A percentile compares a stretch with the other conserved stretches of the same genome.
These are phyloP conservation scores for Ceratotherium simum DNA, from an alignment of 2,113 vertebrate genomes.

Conservation along the genomic window DNA sequence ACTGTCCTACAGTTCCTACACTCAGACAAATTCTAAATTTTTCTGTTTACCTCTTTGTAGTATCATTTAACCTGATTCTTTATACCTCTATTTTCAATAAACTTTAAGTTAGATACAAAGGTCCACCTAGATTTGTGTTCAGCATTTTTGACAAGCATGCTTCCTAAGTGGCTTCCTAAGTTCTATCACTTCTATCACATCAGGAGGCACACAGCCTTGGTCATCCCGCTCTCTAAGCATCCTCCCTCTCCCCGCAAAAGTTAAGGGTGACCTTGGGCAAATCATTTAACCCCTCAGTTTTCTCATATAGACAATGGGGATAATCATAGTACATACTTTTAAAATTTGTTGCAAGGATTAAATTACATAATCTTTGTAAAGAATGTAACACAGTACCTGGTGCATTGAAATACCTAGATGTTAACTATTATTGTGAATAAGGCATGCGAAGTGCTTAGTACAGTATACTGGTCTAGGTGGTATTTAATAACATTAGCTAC, in stretches of 20 bases:
- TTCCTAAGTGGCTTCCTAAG: neutral
- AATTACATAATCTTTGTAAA: slow-evolving; percentile 8
- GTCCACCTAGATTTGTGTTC: neutral
- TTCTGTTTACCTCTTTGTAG: neutral
- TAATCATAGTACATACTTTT: neutral
- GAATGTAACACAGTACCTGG: neutral
- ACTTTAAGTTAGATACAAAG: neutral
- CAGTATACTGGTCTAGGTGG: neutral
- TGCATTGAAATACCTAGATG: neutral
- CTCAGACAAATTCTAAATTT: neutral
- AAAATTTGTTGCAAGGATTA: neutral
- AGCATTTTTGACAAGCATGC: neutral
- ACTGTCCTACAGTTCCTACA: neutral
- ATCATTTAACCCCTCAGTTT: neutral
- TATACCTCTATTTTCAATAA: neutral
- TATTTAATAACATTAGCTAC: neutral
- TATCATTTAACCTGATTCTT: neutral
- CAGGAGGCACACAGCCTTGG: no score
- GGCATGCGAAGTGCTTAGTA: neutral
- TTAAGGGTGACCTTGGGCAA: neutral
- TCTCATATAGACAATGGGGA: neutral
- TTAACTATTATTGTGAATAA: neutral
- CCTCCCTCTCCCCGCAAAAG: neutral
- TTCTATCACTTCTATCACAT: neutral
- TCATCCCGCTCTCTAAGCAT: neutral